These are phyloP conservation scores for Drosophila greeni DNA, from an alignment of 2,888 invertebrate genomes.

Conservation along the genomic window DNA sequence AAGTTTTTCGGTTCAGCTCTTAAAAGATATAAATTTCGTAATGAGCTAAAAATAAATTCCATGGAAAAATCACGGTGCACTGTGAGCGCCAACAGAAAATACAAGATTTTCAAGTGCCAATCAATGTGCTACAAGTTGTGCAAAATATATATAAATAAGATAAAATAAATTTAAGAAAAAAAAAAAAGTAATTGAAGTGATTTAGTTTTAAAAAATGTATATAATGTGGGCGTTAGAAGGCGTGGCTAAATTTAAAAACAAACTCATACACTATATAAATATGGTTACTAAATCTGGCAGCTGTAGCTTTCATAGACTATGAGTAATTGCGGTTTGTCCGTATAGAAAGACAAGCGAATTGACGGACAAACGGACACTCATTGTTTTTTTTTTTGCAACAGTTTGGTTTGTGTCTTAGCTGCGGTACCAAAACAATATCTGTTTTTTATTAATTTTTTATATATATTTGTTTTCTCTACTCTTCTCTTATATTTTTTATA, in stretches of 20 bases:
- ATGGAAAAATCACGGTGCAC: conserved; percentile 58
- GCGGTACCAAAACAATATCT: conserved; percentile 1
- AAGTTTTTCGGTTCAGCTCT: conserved; percentile 15
- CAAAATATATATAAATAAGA: conserved; percentile 35
- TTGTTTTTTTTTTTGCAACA: neutral
- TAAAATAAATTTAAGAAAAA: neutral
- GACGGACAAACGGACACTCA: conserved; percentile 3
- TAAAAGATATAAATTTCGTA: conserved; percentile 57
- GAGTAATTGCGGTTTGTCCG: neutral
- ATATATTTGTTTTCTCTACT: neutral
- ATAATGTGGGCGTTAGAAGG: neutral
- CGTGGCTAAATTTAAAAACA: neutral
- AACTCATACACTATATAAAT: neutral
- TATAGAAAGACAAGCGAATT: neutral
- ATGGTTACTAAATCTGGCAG: neutral
- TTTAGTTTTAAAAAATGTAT: neutral
- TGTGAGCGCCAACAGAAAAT: conserved; percentile 32
- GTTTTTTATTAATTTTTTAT: conserved; percentile 13
- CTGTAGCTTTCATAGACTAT: neutral
- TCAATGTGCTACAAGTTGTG: conserved; percentile 19
- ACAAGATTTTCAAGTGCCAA: conserved; percentile 22
- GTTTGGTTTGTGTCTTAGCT: conserved; percentile 7
- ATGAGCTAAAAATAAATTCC: conserved; percentile 62
- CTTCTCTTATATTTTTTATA: conserved; percentile 4
- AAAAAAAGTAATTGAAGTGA: neutral